These are phyloP conservation scores for zebrafish (Danio rerio) DNA, from an alignment of 2,113 vertebrate genomes.

Conservation along the genomic window DNA sequence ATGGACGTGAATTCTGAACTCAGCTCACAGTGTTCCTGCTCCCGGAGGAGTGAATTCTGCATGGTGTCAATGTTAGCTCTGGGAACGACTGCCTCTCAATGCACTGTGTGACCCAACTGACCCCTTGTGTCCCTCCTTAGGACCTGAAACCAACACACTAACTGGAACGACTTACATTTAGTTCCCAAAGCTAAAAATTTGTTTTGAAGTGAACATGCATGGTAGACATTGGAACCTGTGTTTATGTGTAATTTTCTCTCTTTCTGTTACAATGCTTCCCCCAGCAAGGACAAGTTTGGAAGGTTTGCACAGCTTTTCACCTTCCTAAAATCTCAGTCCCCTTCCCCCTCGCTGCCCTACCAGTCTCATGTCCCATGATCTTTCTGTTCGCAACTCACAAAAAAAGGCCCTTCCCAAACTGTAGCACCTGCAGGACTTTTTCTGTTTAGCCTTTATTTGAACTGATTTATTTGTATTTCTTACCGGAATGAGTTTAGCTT, in stretches of 20 bases:
- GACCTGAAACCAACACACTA: constrained; percentile 20
- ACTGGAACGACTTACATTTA: constrained; percentile 48
- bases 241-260: constrained; percentile 93
- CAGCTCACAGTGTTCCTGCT: constrained; percentile 42
- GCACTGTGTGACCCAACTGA: constrained; percentile 38
- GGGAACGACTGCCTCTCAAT: constrained; percentile 48
- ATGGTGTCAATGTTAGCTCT: constrained; percentile 60
- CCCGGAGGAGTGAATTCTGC: constrained; percentile 47
- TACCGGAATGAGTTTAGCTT: constrained; percentile 14
- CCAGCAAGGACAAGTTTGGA: constrained; percentile 99
- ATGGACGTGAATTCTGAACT: constrained; percentile 46
- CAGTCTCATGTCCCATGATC: constrained; percentile 87
- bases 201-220: constrained; percentile 66
- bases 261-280: constrained; percentile 99
- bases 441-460: not conserved
- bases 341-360: constrained; percentile 69
- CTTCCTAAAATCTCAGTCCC: constrained; percentile 91
- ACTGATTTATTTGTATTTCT: not conserved
- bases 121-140: constrained; percentile 39
- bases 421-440: constrained; percentile 54
- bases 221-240: constrained; percentile 80
- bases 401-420: constrained; percentile 66
- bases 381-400: constrained; percentile 76
- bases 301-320: constrained; percentile 99
- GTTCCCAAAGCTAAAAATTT: constrained; percentile 70